A percentile compares a stretch with the other conserved stretches of the same genome.
Conservation (phyloP, 2,888 invertebrate genomes). For the Slavum lentiscoides region DNA sequence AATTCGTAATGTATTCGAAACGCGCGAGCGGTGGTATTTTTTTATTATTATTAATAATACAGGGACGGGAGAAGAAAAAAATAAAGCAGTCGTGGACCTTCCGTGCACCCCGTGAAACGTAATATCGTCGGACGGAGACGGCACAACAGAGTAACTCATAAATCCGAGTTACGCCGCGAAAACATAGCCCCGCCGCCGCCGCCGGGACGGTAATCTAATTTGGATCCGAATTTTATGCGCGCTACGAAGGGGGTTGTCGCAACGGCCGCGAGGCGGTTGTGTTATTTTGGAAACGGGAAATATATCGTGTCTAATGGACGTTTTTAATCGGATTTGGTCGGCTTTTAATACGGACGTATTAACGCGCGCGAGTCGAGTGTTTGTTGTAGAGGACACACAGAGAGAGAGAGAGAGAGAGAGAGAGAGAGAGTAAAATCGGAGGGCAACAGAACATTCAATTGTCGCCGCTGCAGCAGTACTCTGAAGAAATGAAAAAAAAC, state of each 20-base stretch:
- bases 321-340: slow-evolving; percentile 47
- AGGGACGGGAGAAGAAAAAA: too few species aligned
- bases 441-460: slow-evolving; percentile 20
- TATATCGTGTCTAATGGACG: slow-evolving; percentile 39
- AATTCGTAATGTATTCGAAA: too few species aligned
- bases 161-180: slow-evolving; percentile 41
- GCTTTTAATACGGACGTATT: slow-evolving; percentile 42
- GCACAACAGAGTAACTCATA: slow-evolving; percentile 22
- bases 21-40: too few species aligned
- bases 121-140: slow-evolving; percentile 1
- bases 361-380: background rate
- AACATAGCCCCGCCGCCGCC: slow-evolving; percentile 29
- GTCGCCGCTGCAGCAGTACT: background rate
- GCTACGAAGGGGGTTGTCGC: background rate
- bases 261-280: background rate
- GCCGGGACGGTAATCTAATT: slow-evolving; percentile 53
- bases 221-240: slow-evolving; percentile 54
- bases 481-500: background rate
- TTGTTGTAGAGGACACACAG: too few species aligned
- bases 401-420: background rate
- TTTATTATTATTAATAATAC: too few species aligned
- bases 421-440: background rate
- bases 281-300: slow-evolving; percentile 6
- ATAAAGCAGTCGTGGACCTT: background rate
- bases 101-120: background rate